A percentile compares a stretch with the other conserved stretches of the same genome.
These are phyloP conservation scores for Helicolenus hilgendorfi DNA, from an alignment of 2,797 vertebrate species.

Conservation along the genomic window DNA sequence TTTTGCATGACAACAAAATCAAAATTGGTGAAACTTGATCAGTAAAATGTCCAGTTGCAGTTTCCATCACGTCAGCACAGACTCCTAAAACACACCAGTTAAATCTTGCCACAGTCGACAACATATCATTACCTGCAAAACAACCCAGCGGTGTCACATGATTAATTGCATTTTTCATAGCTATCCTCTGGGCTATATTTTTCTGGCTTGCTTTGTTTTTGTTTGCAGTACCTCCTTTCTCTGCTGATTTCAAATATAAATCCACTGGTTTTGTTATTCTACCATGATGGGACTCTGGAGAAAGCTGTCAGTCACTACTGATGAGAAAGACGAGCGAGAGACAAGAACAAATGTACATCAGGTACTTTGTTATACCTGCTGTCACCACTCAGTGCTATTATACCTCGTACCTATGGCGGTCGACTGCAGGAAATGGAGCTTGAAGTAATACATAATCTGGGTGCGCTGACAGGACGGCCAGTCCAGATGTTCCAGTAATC, in stretches of 20 bases:
- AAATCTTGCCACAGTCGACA: background rate
- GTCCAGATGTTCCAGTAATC: slow-evolving; percentile 84
- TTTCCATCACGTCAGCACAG: background rate
- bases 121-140: slow-evolving; percentile 15
- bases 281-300: background rate
- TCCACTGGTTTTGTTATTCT: background rate
- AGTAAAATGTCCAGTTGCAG: background rate
- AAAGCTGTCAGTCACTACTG: background rate
- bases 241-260: background rate
- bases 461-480: slow-evolving; percentile 40
- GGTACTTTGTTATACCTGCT: background rate
- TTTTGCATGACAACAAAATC: background rate
- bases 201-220: slow-evolving; percentile 21
- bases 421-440: slow-evolving; percentile 39
- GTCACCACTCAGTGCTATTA: background rate
- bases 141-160: background rate
- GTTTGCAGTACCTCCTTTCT: background rate
- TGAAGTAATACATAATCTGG: slow-evolving; percentile 60
- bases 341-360: background rate
- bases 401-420: background rate
- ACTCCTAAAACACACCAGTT: background rate
- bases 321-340: background rate
- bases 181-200: background rate
- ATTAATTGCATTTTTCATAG: slow-evolving; percentile 28
- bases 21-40: background rate